Base-by-base conservation (phyloP, 2,888 invertebrate genomes). In the Brenthis hecate region DNA sequence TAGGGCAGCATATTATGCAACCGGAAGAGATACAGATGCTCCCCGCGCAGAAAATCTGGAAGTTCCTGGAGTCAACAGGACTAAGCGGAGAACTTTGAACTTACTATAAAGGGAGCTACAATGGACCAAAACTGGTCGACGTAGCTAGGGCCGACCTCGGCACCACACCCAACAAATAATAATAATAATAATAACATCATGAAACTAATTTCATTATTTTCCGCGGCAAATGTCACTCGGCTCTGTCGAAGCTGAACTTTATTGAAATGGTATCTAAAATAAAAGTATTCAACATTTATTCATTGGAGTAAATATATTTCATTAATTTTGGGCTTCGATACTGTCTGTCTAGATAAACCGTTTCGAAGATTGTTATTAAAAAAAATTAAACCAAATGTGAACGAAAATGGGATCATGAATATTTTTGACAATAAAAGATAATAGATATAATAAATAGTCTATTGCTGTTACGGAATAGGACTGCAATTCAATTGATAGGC, bases 391-490 rank as follows among this genome's bases (percentile, higher is more conserved):
- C 3, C 5, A 51, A 36, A 32, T 32, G 13, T 28, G 19, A 53
- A 19, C 13, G 13, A 65, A 48, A 60, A 68, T 57, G 67, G 72
- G 73, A 73, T 69, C 69, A 68, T 13, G 56, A 57, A 23, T 68
- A 67, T 63, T 28, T 50, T 84, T 84, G 87, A 88, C 87, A 89
- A 88, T 89, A 88, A 88, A 69, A 76, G 65, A 77, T 79, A 78
- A 61, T 71, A 65, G 53, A 66, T 67, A 57, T 64, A 56, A 69
- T 51, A 56, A 66, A 19, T 56, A 47, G 11, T 48, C 50, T 48
- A 32, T 74, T 70, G 72, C 70, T 74, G n/a, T 68, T 55, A 60
- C 58, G 48, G 64, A 66, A 51, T 68, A 43, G 23, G 50, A 60
- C 16, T 43, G 13, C 6, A 63, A 56, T 68, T 61, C 14, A 58